Conservation (phyloP, 2,888 invertebrate species). For the Lasioglossum zephyrum region DNA sequence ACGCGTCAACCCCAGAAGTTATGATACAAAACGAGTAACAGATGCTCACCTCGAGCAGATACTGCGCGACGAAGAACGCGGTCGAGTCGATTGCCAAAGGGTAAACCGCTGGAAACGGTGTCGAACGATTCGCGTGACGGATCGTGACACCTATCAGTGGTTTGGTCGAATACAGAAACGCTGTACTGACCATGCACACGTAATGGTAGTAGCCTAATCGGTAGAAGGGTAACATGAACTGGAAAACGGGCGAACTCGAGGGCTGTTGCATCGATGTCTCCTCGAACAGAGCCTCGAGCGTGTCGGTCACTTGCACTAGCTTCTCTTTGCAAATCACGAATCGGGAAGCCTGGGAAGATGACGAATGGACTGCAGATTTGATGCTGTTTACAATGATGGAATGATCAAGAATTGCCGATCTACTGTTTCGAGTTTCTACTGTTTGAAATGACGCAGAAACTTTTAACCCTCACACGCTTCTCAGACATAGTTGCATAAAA, state of each 20-base stretch:
- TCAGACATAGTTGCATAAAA: too few species aligned
- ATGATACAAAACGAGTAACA: slow-evolving; percentile 6
- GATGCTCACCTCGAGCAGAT: not conserved
- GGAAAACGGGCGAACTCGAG: not conserved
- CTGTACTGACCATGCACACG: not conserved
- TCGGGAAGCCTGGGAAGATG: not conserved
- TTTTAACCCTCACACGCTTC: too few species aligned
- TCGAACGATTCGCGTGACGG: not conserved
- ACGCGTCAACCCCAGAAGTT: slow-evolving; percentile 3
- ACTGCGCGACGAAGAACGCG: not conserved
- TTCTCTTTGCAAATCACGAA: not conserved
- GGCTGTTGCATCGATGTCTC: not conserved
- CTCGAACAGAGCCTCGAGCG: not conserved
- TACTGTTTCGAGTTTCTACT: too few species aligned
- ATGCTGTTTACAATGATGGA: not conserved
- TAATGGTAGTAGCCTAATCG: not conserved
- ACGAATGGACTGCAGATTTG: not conserved
- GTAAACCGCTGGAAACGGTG: not conserved
- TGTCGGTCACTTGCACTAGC: not conserved
- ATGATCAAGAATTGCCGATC: too few species aligned
- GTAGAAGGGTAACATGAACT: not conserved
- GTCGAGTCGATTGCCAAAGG: not conserved
- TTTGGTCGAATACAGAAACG: not conserved
- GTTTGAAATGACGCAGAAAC: too few species aligned
- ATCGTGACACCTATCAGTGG: not conserved